phyloP scores from a whole-genome alignment of 2,797 vertebrate species.

The Denticeps clupeoides region DNA sequence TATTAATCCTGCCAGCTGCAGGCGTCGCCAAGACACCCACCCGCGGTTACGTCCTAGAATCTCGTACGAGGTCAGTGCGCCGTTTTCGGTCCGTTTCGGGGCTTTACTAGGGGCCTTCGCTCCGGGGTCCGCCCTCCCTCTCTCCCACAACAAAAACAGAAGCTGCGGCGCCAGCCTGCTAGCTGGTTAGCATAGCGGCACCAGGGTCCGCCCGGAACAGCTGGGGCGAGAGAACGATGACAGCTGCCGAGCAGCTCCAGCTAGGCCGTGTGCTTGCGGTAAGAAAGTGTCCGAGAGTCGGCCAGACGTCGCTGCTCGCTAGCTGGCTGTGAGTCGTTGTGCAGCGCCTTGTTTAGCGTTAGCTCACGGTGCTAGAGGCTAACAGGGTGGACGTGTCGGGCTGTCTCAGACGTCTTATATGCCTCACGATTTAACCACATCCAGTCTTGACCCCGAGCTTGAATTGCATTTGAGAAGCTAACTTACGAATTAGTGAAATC shows the following conservation, averaged over 20 bases:
- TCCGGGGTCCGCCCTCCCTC: constrained; percentile 69
- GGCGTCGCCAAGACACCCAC: constrained; percentile 13
- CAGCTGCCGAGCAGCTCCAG: not conserved
- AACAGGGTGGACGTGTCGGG: too few relatives aligned
- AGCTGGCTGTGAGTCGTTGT: too few relatives aligned
- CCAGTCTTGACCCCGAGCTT: too few relatives aligned
- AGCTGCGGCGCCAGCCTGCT: constrained; percentile 20
- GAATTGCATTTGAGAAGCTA: too few relatives aligned
- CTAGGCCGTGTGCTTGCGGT: too few relatives aligned
- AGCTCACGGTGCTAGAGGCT: too few relatives aligned
- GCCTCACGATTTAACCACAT: too few relatives aligned
- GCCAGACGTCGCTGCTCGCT: too few relatives aligned
- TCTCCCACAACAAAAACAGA: constrained; percentile 67
- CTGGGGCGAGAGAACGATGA: not conserved
- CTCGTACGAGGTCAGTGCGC: constrained; percentile 46
- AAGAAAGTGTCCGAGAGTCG: too few relatives aligned
- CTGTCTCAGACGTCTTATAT: too few relatives aligned
- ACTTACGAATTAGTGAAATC: too few relatives aligned
- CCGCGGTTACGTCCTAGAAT: constrained; percentile 14
- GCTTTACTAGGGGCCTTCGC: constrained; percentile 56
- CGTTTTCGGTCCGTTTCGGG: constrained; percentile 22
- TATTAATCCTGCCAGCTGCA: constrained; percentile 44
- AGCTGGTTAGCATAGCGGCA: constrained; percentile 1
- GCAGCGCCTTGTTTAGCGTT: too few relatives aligned
- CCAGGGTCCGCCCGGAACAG: not conserved